Conservation (phyloP, 2,113 vertebrate genomes). For the Platysteira castanea region DNA sequence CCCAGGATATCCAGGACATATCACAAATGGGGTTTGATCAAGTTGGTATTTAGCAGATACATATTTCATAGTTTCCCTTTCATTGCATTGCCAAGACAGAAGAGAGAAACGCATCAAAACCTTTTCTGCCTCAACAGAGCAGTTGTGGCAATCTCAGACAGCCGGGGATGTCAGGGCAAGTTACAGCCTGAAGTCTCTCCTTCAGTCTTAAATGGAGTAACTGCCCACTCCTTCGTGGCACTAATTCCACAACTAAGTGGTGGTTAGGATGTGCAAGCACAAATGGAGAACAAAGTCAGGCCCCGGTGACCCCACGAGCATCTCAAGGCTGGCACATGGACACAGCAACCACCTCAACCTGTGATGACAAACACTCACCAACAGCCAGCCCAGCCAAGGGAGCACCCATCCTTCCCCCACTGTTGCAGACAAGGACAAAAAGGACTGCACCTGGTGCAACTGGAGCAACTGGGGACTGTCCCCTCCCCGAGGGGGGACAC, state of each 20-base stretch:
- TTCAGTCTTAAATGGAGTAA: neutral
- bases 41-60: neutral
- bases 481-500: neutral
- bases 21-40: neutral
- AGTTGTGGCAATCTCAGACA: neutral
- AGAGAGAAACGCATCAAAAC: neutral
- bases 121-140: neutral
- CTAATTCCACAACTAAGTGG: neutral
- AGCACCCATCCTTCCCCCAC: neutral
- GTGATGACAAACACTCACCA: neutral
- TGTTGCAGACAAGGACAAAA: neutral
- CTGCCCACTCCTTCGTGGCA: neutral
- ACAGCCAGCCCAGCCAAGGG: neutral
- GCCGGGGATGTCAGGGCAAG: neutral
- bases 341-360: neutral
- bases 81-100: neutral
- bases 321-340: neutral
- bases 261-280: neutral
- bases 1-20: neutral
- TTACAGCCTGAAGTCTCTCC: conserved; percentile 1
- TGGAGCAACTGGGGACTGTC: neutral
- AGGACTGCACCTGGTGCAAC: neutral
- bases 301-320: neutral
- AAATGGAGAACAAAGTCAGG: neutral
- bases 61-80: neutral